Evolutionary conservation across 2,888 invertebrate species (phyloP), one percentile per base, ranked within the genome.

Genomic region (Callimorpha dominula): DNA sequence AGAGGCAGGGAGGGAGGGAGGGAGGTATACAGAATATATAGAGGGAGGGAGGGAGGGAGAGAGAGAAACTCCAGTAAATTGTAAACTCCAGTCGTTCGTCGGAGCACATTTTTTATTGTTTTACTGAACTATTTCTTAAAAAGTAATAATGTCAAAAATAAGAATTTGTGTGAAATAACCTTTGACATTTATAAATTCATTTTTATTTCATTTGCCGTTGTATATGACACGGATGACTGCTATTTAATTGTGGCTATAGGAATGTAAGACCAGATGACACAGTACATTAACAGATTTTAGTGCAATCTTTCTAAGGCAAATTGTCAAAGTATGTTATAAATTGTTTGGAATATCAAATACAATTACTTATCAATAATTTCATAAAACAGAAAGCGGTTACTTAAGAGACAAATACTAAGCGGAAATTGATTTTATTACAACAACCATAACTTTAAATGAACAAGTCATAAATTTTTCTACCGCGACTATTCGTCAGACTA

Each of bases 381-480:
- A 69, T 49, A 40, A 62, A 66, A 8, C 20, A n/a, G 31, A 46
- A 57, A 54, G n/a, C 60, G 42, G 57, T 42, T 42, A n/a, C 40
- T 31, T 60, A 60, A 65, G 60, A 65, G 43, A 31, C 11, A 70
- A 46, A 11, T 43, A 54, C n/a, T 52, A 42, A 63, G 31, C 72
- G 68, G 68, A 72, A 64, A 68, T 68, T 31, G 68, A 68, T 68
- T 68, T 68, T 57, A 68, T 64, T 64, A 72, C 20, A 31, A 60
- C 31, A 31, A 60, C 60, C 31, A 60, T 60, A 60, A 60, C 60
- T 31, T 60, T 14, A 60, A 60, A 60, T 31, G 60, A 60, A 60
- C 60, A 74, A 67, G 64, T 78, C 70, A 80, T 84, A 78, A 82
- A 77, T 74, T 63, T 80, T 78, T 77, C 72, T 60, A 75, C 71